Evolutionary conservation across 1,140 invertebrate species (phyloP).

Genomic region (Aphaenogaster rudis): DNA sequence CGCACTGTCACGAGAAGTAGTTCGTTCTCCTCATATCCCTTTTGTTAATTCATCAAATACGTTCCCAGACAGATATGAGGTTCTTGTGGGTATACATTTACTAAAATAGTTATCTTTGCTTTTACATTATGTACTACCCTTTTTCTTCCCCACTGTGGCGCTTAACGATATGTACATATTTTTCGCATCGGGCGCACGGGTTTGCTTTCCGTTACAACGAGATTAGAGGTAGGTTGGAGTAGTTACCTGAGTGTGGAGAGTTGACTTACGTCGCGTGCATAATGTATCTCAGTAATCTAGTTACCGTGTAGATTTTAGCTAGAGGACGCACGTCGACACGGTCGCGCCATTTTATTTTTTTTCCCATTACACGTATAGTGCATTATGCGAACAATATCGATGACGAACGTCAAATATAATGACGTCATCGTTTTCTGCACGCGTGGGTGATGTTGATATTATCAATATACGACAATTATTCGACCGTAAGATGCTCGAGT

Average conservation of each 20-base stretch:
- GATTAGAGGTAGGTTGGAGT: slow-evolving; percentile 53
- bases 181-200: slow-evolving; percentile 39
- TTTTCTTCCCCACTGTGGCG: background rate
- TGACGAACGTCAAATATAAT: slow-evolving; percentile 1
- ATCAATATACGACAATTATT: background rate
- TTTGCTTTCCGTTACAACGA: slow-evolving; percentile 50
- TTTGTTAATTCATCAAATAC: slow-evolving; percentile 34
- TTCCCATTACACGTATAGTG: slow-evolving; percentile 31
- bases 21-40: slow-evolving; percentile 32
- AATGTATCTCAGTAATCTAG: slow-evolving; percentile 39
- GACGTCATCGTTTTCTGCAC: slow-evolving; percentile 22
- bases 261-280: slow-evolving; percentile 52
- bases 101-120: slow-evolving; percentile 37
- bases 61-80: background rate
- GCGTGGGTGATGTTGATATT: slow-evolving; percentile 12
- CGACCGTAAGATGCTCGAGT: background rate
- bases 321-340: background rate
- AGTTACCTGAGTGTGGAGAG: slow-evolving; percentile 36
- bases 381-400: slow-evolving; percentile 28
- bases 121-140: background rate
- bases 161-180: slow-evolving; percentile 40
- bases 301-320: slow-evolving; percentile 57
- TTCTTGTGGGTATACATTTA: background rate
- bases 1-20: slow-evolving; percentile 68
- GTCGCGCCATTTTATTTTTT: slow-evolving; percentile 32